Base-by-base conservation (phyloP, 2,113 vertebrate genomes). In the Natator depressus region DNA sequence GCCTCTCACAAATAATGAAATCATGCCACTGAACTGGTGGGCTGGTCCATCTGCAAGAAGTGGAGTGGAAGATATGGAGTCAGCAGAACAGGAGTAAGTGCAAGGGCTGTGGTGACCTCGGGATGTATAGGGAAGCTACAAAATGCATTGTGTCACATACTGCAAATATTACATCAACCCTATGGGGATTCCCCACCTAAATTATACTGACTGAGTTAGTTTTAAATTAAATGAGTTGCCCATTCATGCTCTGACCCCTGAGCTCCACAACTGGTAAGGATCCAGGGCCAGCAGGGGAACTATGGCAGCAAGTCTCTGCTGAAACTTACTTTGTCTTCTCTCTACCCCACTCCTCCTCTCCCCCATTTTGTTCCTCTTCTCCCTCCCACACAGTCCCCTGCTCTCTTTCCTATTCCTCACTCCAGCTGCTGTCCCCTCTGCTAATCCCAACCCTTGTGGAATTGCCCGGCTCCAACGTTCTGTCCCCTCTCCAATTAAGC, bases 341-440 rank as follows among this genome's bases (percentile, higher is more conserved):
- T 59, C 20, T 80, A 3, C 49, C 49, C 47, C 27, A 8, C 12
- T 65, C n/a, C 3, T 10, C 38, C 38, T 19, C 42, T 47, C 12
- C n/a, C 11, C 35, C 4, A 7, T 5, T 49, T 6, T 25, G 31
- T 50, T 78, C 38, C 25, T 0, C 51, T 85, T 16, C 90, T 27
- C 42, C 17, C 38, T 4, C 0, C 0, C 2, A 0, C 31, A 76
- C 81, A 8, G 5, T 0, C 0, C 1, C 59, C 8, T 35, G 22
- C 72, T 86, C n/a, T 51, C 47, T 72, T 88, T 35, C 35, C 51
- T 2, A 0, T 79, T 81, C 11, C 57, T 90, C 55, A 8, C 4
- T 90, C 62, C 19, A 0, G 65, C 75, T 88, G 54, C 83, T 91
- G 81, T 0, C 87, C 31, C 55, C 59, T 75, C 38, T 49, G 62